Evolutionary conservation across 2,113 vertebrate species (phyloP), one percentile per base, ranked within the genome.

Genomic region (Bungarus multicinctus): DNA sequence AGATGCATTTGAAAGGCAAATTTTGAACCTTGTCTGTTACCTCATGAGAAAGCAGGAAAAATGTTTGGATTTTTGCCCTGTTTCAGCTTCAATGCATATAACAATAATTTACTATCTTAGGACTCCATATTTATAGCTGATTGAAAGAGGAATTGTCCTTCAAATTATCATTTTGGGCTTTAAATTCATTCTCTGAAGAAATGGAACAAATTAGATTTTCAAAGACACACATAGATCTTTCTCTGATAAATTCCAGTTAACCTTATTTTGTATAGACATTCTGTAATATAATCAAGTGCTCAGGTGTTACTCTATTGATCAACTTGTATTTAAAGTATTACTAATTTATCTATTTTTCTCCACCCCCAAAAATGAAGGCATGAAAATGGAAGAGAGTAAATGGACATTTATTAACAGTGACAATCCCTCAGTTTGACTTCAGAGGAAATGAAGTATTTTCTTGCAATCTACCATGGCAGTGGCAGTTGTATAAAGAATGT

Each of bases 1-100:
- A 89, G 55, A 52, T 60, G 39, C 53, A 93, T 22, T 88, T 47
- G 58, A 94, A 94, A 94, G 86, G 8, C 5, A 93, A 93, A 12
- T 1, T 0, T 25, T 91, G 64, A 91, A 64, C 52, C 27, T 88
- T 58, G 89, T 91, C 18, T 89, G 90, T 94, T 74, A 39, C 43
- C 39, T 16, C 39, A 93, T 57, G 52, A 55, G 53, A 58, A 90
- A 90, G 89, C 60, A n/a, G 55, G 53, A 39, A 20, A 55, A 47
- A 85, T 12, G 43, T 43, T n/a, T 88, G n/a, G 3, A 7, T 92
- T 93, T 5, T 5, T 93, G 45, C 43, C 92, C 81, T 57, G 88
- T n/a, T 91, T 54, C 92, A 93, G 23, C 20, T 47, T 2, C 74
- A 86, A 9, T 91, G 87, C 39, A 7, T 55, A 20, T 88, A 85